These are phyloP conservation scores for Zootermopsis nevadensis DNA, from an alignment of 2,888 invertebrate genomes.

Conservation along the genomic window DNA sequence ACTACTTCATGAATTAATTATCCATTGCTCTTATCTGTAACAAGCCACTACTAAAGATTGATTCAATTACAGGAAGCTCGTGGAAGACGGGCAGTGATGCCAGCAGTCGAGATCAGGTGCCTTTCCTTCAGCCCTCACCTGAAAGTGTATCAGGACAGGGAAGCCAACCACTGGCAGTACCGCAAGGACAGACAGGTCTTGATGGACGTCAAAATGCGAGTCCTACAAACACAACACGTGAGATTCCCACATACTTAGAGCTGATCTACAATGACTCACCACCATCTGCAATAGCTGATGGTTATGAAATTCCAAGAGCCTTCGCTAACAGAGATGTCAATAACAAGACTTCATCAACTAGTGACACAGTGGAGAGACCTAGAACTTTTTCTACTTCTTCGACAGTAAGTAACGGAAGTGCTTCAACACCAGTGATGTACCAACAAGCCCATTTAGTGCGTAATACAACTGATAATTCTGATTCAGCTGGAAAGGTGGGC, in stretches of 20 bases:
- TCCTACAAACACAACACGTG: background rate
- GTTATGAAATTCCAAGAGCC: slow-evolving; percentile 73
- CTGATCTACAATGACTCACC: slow-evolving; percentile 70
- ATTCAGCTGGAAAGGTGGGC: background rate
- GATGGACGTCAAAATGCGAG: slow-evolving; percentile 26
- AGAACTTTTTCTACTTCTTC: slow-evolving; percentile 57
- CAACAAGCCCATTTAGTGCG: slow-evolving; percentile 43
- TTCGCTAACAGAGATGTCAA: slow-evolving; percentile 50
- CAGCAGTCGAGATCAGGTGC: slow-evolving; percentile 64
- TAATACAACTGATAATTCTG: background rate
- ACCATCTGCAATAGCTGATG: slow-evolving; percentile 66
- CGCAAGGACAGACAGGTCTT: slow-evolving; percentile 7
- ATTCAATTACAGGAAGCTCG: slow-evolving; percentile 62
- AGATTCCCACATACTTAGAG: slow-evolving; percentile 70
- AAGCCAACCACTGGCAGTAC: background rate
- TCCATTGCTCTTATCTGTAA: no score
- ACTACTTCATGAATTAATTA: no score
- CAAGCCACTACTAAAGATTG: background rate
- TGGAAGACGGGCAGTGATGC: slow-evolving; percentile 66
- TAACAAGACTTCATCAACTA: slow-evolving; percentile 1
- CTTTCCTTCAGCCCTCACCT: slow-evolving; percentile 60
- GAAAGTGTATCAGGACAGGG: slow-evolving; percentile 14
- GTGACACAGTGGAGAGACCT: slow-evolving; percentile 34
- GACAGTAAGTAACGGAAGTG: slow-evolving; percentile 52
- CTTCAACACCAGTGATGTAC: slow-evolving; percentile 42